Evolutionary conservation across 2,113 vertebrate genomes (phyloP), one percentile per base, ranked within the genome.

Genomic region (Hydrochoerus hydrochaeris): DNA sequence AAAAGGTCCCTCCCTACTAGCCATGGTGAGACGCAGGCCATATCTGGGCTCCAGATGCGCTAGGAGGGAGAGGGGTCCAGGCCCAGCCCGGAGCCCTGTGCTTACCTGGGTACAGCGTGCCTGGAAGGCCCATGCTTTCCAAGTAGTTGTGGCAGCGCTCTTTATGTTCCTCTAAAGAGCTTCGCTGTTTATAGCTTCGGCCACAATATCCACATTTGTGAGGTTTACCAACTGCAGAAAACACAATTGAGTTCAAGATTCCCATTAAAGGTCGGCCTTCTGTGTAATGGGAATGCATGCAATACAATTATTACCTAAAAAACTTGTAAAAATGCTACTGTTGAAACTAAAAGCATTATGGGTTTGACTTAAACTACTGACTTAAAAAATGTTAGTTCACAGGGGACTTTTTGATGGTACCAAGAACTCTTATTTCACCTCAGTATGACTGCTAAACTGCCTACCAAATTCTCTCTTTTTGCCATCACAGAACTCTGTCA

Each of bases 131-230:
- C 99, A 99, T 99, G 98, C 98, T 99, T 97, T 99, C 99, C 95
- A 99, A 99, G 98, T 99, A 99, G 98, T 99, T 99, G 98, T 99
- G 99, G 91, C 99, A 99, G 12, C 99, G 98, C 98, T 99, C 99
- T 97, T 99, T 99, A 98, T 99, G 99, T 97, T 99, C 99, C 98
- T 99, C 99, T 86, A 99, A 98, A 89, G 99, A 99, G 98, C 99
- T 99, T 96, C 99, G 99, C 98, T 99, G 99, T 95, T 99, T 99
- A 97, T 99, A 99, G 96, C 99, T 99, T 97, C 99, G 99, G 83
- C 99, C 99, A 98, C 99, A 99, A 96, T 99, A 99, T 86, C 99
- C 99, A 98, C 99, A 99, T 97, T 99, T 99, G 98, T 99, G 99
- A 95, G 99, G 99, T 96, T 99, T 99, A 98, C 99, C 99, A 97